Percentiles rank a stretch among this genome's conserved stretches.
Evolutionary conservation across 2,888 invertebrate genomes (phyloP).

Genomic region (Mesoligia furuncula): DNA sequence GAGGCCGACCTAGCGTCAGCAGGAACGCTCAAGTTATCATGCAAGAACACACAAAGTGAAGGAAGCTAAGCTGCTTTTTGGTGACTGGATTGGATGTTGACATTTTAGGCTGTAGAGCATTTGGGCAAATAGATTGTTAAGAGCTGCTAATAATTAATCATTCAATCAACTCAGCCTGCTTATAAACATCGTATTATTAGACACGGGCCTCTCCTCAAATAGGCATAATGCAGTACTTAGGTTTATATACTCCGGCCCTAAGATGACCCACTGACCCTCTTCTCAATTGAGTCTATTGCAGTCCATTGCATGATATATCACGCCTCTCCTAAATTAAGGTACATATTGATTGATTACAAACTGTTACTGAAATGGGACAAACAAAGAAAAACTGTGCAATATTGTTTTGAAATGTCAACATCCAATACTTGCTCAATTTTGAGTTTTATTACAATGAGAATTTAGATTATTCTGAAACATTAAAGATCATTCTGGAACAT

Average conservation of each 20-base stretch:
- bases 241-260: too few species aligned
- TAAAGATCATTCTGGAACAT: background rate
- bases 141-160: background rate
- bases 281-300: background rate
- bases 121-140: background rate
- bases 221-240: background rate
- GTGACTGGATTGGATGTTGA: conserved; percentile 48
- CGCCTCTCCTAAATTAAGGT: background rate
- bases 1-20: conserved; percentile 66
- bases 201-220: background rate
- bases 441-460: background rate
- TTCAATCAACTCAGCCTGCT: background rate
- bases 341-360: conserved; percentile 5
- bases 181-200: background rate
- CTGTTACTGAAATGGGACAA: background rate
- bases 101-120: conserved; percentile 5
- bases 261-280: too few species aligned
- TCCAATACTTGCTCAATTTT: conserved; percentile 22
- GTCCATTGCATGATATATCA: background rate
- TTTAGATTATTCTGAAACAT: background rate
- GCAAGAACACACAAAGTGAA: conserved; percentile 53
- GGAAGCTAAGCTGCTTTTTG: conserved; percentile 39
- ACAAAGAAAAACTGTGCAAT: conserved; percentile 1
- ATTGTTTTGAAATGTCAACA: conserved; percentile 41
- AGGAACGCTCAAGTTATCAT: conserved; percentile 55